Base-by-base conservation (phyloP, 2,888 invertebrate species). In the Anthrax anthrax region DNA sequence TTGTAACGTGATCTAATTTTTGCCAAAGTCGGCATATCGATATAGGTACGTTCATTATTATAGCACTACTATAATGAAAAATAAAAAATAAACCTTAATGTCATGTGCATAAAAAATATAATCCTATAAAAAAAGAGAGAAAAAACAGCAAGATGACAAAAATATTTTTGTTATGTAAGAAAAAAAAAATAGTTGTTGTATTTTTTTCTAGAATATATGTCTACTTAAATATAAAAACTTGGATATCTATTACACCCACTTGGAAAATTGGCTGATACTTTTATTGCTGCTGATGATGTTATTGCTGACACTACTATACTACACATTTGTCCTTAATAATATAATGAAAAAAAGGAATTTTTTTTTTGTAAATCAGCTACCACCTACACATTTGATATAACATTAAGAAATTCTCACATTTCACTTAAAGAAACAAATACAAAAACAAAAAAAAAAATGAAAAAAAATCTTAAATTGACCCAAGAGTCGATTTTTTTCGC, bases 1-100 rank as follows among this genome's bases (percentile, higher is more conserved):
- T 34, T 36, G 46, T 46, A 46, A 46, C 41, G 41, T 29, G 46
- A 46, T 42, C 40, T 46, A 42, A 46, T 37, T 41, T 46, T 27
- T 14, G 27, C 29, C 29, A 32, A 32, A 32, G 29, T 32, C 29
- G 29, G 29, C 29, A 12, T 23, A 6, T 23, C 23, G 23, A 23
- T 23, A 23, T 23, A 23, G 8, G 23, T 23, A 23, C 4, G 4
- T 23, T 23, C 8, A 23, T 23, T 23, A 23, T 23, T 23, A 23
- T 23, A 8, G 23, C 8, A 23, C 23, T 23, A 23, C 23, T 8
- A 23, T 8, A 23, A 23, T 6, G 8, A 23, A 23, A 23, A 23
- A 23, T 6, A 23, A 23, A 23, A 23, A 23, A 23, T 23, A 23
- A 23, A 23, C 8, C n/a, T n/a, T n/a, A n/a, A n/a, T n/a, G n/a